phyloP scores from a whole-genome alignment of 2,888 invertebrate species.

The Nemotelus nigrinus region DNA sequence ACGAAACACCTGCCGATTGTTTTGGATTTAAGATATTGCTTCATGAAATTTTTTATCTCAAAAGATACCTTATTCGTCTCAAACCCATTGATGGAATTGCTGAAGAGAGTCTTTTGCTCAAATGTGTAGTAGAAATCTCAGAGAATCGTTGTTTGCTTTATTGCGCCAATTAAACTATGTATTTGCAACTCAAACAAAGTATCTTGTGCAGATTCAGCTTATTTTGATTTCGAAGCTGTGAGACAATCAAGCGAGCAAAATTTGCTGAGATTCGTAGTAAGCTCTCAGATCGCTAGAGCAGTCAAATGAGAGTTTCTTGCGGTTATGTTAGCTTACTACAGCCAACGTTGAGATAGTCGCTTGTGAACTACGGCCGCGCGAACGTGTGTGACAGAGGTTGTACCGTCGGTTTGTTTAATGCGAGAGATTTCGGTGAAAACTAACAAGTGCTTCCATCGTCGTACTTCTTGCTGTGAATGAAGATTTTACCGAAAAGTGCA shows the following conservation, averaged over 20 bases:
- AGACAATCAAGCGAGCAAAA: background rate
- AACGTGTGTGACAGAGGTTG: background rate
- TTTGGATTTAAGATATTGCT: too few species aligned
- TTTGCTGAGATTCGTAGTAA: background rate
- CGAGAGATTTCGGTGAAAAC: background rate
- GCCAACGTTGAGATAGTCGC: conserved; percentile 17
- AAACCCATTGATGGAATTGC: too few species aligned
- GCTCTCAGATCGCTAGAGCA: background rate
- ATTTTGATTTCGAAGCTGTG: background rate
- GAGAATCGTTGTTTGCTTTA: too few species aligned
- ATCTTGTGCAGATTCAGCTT: conserved; percentile 29
- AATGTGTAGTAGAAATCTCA: too few species aligned
- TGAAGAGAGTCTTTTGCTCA: too few species aligned
- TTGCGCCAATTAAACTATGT: too few species aligned
- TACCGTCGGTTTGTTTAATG: background rate
- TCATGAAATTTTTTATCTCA: too few species aligned
- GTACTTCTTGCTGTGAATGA: background rate
- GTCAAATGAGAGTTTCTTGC: background rate
- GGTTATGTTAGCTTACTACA: conserved; percentile 12
- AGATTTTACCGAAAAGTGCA: conserved; percentile 10
- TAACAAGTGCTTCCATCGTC: background rate
- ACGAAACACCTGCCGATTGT: too few species aligned
- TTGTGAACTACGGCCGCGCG: conserved; percentile 37
- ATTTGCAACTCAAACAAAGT: too few species aligned
- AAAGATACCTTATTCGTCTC: too few species aligned